Conservation (phyloP, 2,797 vertebrate species). For the Streptopelia turtur region DNA sequence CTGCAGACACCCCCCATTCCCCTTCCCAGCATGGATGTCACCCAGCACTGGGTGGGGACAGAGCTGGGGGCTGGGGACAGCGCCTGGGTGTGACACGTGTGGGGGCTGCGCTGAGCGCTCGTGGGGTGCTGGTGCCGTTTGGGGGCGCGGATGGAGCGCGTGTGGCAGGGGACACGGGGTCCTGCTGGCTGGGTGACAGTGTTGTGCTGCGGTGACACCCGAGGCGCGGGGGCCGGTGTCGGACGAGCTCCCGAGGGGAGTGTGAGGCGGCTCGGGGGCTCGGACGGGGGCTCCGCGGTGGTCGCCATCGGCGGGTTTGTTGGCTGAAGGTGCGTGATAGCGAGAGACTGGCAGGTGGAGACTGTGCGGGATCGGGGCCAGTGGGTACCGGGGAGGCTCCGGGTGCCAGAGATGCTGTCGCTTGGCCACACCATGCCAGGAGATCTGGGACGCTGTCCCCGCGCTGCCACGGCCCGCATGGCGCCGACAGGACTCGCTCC, state of each 20-base stretch:
- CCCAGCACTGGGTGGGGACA: background rate
- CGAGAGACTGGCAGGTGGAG: background rate
- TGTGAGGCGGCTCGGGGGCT: accelerated
- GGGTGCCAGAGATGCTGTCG: background rate
- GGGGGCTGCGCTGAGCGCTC: accelerated
- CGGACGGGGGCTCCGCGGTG: accelerated
- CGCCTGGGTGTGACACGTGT: accelerated
- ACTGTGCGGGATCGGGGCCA: background rate
- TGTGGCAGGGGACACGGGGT: accelerated
- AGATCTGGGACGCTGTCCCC: background rate
- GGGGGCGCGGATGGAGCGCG: accelerated
- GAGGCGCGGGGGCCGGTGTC: accelerated
- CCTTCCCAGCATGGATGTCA: background rate
- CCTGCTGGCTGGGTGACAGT: accelerated
- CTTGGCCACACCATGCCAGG: background rate
- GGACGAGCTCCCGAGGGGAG: background rate
- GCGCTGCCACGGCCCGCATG: background rate
- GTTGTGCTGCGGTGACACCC: background rate
- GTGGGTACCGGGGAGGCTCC: background rate
- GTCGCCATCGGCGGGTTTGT: background rate
- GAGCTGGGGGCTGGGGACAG: background rate
- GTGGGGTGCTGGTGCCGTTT: accelerated
- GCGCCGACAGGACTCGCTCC: background rate
- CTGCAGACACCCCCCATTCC: background rate
- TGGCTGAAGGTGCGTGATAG: background rate